Base-by-base conservation (phyloP, 2,888 invertebrate genomes). In the Aradus depressus region DNA sequence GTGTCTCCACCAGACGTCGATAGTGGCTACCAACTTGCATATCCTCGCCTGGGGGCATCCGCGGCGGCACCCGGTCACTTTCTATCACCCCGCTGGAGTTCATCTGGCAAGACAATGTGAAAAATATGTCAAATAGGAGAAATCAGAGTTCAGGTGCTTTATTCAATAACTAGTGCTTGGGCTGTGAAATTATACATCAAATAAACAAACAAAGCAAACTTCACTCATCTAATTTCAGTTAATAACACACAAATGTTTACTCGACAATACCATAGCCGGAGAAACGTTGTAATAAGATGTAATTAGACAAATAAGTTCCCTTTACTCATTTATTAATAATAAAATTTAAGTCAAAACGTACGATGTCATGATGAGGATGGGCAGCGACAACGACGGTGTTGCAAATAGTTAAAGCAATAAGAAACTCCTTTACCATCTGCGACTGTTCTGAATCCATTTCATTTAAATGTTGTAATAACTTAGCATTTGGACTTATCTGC, bases 351-450 rank as follows among this genome's bases (percentile, higher is more conserved):
- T 16, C 18, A 42, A 21, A 23, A 56, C 59, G 55, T 44, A 62
- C 62, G 26, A 72, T 68, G 66, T 81, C 81, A 59, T 74, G 72
- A 66, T 82, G 81, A 5, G 92, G 91, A 65, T 85, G 84, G 44
- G 80, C 77, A 59, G 91, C 86, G 45, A 96, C 95, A 48, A 96
- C 87, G 5, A 97, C 96, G 0, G 96, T 96, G 71, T 97, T 97
- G 69, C 97, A 97, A 54, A 95, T 78, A 14, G 96, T 87, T 67
- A 97, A 72, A 21, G 92, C 79, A 54, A 95, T 67, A 58, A 97
- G 80, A 69, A 97, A 96, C 66, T 91, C 91, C 62, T 84, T 83
- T 26, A 89, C 77, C 64, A 81, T 74, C 60, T 83, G 81, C 4
- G 81, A 76, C 61, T 87, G 81, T 31, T 59, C 50, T 2, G 52